Evolutionary conservation across 2,113 vertebrate species (phyloP), one percentile per base, ranked within the genome.

Genomic region (Zootoca vivipara): DNA sequence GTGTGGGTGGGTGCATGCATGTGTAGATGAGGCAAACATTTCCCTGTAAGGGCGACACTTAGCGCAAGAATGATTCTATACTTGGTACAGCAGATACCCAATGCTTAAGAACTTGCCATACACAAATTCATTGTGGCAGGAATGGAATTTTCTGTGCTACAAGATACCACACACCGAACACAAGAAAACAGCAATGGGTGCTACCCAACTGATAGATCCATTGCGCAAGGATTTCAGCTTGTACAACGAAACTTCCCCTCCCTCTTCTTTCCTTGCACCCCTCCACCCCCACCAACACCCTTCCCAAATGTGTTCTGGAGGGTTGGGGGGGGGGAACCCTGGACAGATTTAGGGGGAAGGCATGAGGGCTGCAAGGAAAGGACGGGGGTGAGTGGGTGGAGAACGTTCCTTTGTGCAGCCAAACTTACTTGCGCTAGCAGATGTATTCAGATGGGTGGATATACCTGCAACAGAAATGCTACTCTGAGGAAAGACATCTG

Each of bases 401-500:
- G 10, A 52, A 52, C 46, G 10, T 52, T 52, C 10, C 46, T 52
- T 52, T 52, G 46, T 12, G 10, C 10, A 52, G 46, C 9, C 46
- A 52, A 52, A 52, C 46, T 0, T 52, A 52, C 46, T 52, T 52
- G 10, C 0, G 46, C 46, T 12, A 2, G 10, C 46, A 52, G 46
- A 52, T 52, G 46, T 52, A 52, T 52, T 52, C 46, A 52, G 46
- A 52, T 52, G 46, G 46, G 46, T 10, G 46, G 64, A 77, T 20
- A 64, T 65, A 24, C 86, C 33, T 3, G 8, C 69, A 40, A 24
- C 26, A 81, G 46, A 62, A 72, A 20, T 24, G 26, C 69, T 58
- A 46, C n/a, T 46, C 42, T 35, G 81, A 83, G 42, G n/a, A 30
- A 69, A 46, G 81, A 78, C 87, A 83, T 38, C 40, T 88, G 62